Percentiles rank a stretch among this genome's conserved stretches.
Evolutionary conservation across 2,888 invertebrate species (phyloP).

Genomic region (Terebella lapidaria): DNA sequence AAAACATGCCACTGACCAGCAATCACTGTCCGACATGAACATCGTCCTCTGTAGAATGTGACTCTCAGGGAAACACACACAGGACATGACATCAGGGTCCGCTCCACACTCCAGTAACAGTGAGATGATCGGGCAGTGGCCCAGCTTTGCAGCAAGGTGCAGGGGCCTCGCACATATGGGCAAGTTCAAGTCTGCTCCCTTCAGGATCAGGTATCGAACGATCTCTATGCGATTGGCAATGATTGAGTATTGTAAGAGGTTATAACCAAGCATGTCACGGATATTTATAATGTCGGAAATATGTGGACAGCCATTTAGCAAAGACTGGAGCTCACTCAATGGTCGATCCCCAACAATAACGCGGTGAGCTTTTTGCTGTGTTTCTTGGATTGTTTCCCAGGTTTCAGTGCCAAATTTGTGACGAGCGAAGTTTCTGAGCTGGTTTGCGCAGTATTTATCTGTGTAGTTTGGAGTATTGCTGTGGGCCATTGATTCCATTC

Average conservation of each 20-base stretch:
- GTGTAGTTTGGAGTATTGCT: no score
- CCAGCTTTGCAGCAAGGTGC: conserved; percentile 6
- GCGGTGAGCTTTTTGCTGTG: background rate
- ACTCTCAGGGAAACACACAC: conserved; percentile 2
- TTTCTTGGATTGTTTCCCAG: background rate
- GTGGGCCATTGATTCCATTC: no score
- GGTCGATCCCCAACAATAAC: background rate
- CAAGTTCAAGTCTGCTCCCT: conserved; percentile 3
- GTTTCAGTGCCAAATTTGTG: background rate
- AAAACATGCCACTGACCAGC: background rate
- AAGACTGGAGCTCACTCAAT: background rate
- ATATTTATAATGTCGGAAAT: background rate
- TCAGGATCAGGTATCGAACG: background rate
- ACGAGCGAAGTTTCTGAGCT: background rate
- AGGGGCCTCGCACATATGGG: conserved; percentile 5
- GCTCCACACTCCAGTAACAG: conserved; percentile 1
- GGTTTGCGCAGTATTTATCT: background rate
- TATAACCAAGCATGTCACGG: background rate
- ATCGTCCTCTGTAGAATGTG: background rate
- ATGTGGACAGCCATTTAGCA: background rate
- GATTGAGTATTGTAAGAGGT: background rate
- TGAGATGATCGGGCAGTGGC: background rate
- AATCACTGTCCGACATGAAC: background rate
- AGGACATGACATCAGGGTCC: background rate
- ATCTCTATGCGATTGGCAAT: background rate